phyloP scores from a whole-genome alignment of 1,140 invertebrate species.

The Drosophila jambulina region DNA sequence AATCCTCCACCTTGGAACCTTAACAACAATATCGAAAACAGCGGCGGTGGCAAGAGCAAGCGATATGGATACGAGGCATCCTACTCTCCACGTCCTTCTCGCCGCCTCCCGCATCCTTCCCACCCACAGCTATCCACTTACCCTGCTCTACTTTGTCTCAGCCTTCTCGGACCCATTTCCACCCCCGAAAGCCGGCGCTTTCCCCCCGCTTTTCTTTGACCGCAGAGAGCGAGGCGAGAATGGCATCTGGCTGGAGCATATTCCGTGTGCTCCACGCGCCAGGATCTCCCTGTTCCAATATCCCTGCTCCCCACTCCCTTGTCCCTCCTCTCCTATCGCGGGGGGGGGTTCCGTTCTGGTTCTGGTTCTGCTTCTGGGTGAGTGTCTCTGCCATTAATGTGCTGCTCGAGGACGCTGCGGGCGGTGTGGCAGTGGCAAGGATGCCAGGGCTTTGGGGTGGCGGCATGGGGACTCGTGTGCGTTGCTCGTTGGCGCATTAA shows the following conservation, averaged over 20 bases:
- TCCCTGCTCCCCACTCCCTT: background rate
- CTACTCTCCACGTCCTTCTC: too few species aligned
- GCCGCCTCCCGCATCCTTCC: background rate
- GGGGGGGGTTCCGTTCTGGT: conserved; percentile 9
- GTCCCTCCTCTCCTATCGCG: conserved; percentile 18
- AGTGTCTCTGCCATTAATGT: conserved; percentile 70
- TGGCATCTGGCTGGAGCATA: conserved; percentile 41
- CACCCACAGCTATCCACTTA: conserved; percentile 45
- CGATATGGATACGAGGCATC: conserved; percentile 33
- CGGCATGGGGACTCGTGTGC: conserved; percentile 51
- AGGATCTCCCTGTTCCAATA: background rate
- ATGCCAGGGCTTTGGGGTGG: conserved; percentile 6
- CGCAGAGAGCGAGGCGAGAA: conserved; percentile 42
- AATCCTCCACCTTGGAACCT: conserved; percentile 77
- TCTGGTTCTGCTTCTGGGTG: conserved; percentile 32
- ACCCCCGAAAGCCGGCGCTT: background rate
- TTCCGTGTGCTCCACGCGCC: conserved; percentile 15
- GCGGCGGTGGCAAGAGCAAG: conserved; percentile 48
- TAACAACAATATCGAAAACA: conserved; percentile 80
- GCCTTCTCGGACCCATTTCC: conserved; percentile 9
- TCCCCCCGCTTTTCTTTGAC: conserved; percentile 24
- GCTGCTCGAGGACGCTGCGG: conserved; percentile 62
- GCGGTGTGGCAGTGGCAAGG: conserved; percentile 10
- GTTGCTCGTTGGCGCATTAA: conserved; percentile 78
- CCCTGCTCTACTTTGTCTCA: conserved; percentile 67